phyloP scores from a whole-genome alignment of 1,140 invertebrate species.

The Bombyx mori region ASM3026992v2 NC_085110.1:13217001-13217500 shows the following conservation, averaged over 20 bases:
- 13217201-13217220: too few relatives aligned
- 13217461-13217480: conserved; percentile 98
- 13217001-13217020: background rate
- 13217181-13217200: too few relatives aligned
- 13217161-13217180: too few relatives aligned
- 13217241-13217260: too few relatives aligned
- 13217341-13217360: too few relatives aligned
- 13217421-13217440: conserved; percentile 99
- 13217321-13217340: too few relatives aligned
- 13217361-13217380: conserved; percentile 63
- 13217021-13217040: background rate
- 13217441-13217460: conserved; percentile 97
- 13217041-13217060: background rate
- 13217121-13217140: background rate
- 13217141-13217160: too few relatives aligned
- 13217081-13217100: too few relatives aligned
- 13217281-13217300: too few relatives aligned
- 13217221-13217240: too few relatives aligned
- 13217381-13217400: conserved; percentile 96
- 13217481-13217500: conserved; percentile 98
- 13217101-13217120: background rate
- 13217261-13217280: too few relatives aligned
- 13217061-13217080: background rate
- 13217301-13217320: too few relatives aligned
- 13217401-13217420: conserved; percentile 97